A percentile compares a stretch with the other conserved stretches of the same genome.
Conservation (phyloP, 2,113 vertebrate species). For the Melanocharis versteri region DNA sequence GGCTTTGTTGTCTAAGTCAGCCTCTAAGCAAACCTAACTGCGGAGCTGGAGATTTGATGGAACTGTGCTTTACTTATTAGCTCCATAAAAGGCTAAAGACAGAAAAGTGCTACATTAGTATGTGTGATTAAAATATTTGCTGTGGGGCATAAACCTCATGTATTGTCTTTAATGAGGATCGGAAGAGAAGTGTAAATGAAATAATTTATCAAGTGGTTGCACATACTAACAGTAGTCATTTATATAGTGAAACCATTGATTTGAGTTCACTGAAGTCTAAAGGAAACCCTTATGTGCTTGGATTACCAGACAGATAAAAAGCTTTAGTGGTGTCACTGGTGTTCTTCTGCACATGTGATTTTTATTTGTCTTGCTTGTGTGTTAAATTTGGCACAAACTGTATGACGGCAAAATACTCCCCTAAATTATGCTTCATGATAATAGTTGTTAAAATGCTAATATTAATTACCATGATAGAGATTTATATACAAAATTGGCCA, state of each 20-base stretch:
- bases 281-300: background rate
- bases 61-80: background rate
- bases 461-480: background rate
- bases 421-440: background rate
- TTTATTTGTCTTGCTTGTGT: background rate
- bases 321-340: background rate
- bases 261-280: background rate
- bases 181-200: background rate
- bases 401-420: background rate
- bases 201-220: background rate
- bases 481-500: background rate
- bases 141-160: background rate
- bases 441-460: constrained; percentile 15
- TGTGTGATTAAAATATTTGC: background rate
- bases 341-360: background rate
- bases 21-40: background rate
- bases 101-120: background rate
- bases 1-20: background rate
- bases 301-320: background rate
- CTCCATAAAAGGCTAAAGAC: background rate
- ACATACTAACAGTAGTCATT: background rate
- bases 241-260: background rate
- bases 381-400: background rate
- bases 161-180: background rate
- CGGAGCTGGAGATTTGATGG: background rate